phyloP scores from a whole-genome alignment of 30 jellyfish, hydroid and myxozoan species.

The Pelagia noctiluca region DNA sequence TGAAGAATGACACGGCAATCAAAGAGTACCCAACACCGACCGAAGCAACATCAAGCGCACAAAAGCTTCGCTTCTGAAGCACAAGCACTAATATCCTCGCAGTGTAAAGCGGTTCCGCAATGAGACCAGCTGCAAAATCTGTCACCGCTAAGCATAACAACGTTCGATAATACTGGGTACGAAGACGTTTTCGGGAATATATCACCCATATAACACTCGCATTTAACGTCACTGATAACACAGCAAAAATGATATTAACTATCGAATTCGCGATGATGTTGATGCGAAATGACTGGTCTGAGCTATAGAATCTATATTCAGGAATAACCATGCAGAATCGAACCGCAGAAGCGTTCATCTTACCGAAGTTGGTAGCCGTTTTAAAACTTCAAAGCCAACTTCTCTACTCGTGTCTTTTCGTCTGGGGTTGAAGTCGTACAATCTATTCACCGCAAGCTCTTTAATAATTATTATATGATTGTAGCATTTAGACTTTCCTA shows the following conservation, averaged over 20 bases:
- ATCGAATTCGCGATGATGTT: slow-evolving; percentile 40
- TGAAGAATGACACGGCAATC: slow-evolving; percentile 62
- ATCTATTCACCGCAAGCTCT: too few relatives aligned
- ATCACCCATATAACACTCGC: slow-evolving; percentile 76
- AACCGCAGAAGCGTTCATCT: slow-evolving; percentile 52
- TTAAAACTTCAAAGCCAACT: too few relatives aligned
- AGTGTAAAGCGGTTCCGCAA: slow-evolving; percentile 65
- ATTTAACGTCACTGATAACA: slow-evolving; percentile 42
- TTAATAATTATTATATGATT: too few relatives aligned
- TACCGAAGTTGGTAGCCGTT: background rate
- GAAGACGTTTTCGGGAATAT: slow-evolving; percentile 51
- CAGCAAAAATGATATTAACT: slow-evolving; percentile 41
- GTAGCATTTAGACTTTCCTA: too few relatives aligned
- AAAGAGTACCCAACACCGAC: slow-evolving; percentile 67
- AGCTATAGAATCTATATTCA: slow-evolving; percentile 42
- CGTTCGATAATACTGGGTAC: slow-evolving; percentile 60
- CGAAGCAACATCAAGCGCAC: slow-evolving; percentile 49
- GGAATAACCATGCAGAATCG: slow-evolving; percentile 52
- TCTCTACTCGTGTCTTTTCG: too few relatives aligned
- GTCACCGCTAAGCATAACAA: slow-evolving; percentile 58
- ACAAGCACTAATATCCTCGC: slow-evolving; percentile 48
- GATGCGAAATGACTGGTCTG: slow-evolving; percentile 15
- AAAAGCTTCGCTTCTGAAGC: slow-evolving; percentile 18
- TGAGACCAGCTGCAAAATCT: slow-evolving; percentile 72
- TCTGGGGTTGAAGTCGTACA: too few relatives aligned